Percentiles rank a stretch among this genome's conserved stretches.
Evolutionary conservation across 2,888 invertebrate species (phyloP).

Genomic region (Rosalia funebris): DNA sequence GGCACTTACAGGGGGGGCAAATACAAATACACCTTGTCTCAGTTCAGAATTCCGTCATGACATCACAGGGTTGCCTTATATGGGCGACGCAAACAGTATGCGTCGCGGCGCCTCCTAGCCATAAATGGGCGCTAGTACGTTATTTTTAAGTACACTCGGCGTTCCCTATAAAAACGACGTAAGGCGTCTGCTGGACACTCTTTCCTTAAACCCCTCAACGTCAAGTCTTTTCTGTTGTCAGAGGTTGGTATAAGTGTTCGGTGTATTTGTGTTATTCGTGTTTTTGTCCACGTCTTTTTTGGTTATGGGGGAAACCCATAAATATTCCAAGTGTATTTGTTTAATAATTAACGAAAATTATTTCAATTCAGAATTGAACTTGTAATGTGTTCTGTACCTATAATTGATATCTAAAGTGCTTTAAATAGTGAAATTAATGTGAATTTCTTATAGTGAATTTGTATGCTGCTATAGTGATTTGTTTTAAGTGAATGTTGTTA

Average conservation of each 20-base stretch:
- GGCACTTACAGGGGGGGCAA: constrained; percentile 15
- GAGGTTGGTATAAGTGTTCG: constrained; percentile 35
- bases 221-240: constrained; percentile 34
- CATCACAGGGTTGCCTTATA: constrained; percentile 54
- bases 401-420: not conserved
- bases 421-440: not conserved
- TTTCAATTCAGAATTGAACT: not conserved
- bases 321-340: not conserved
- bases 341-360: not conserved
- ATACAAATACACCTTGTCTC: constrained; percentile 20
- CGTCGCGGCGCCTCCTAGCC: constrained; percentile 58
- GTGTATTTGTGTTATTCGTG: constrained; percentile 11
- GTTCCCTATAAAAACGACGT: constrained; percentile 46
- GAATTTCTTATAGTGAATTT: too few relatives aligned
- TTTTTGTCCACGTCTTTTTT: not conserved
- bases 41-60: constrained; percentile 33
- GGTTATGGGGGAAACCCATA: not conserved
- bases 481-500: too few relatives aligned
- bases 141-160: constrained; percentile 55
- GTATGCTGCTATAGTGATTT: too few relatives aligned
- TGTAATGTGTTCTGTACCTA: not conserved
- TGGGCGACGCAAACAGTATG: constrained; percentile 58
- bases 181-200: constrained; percentile 31
- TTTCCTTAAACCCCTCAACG: constrained; percentile 30
- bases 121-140: constrained; percentile 59